Conservation (phyloP, 2,797 vertebrate species). For the Danio albolineatus region DNA sequence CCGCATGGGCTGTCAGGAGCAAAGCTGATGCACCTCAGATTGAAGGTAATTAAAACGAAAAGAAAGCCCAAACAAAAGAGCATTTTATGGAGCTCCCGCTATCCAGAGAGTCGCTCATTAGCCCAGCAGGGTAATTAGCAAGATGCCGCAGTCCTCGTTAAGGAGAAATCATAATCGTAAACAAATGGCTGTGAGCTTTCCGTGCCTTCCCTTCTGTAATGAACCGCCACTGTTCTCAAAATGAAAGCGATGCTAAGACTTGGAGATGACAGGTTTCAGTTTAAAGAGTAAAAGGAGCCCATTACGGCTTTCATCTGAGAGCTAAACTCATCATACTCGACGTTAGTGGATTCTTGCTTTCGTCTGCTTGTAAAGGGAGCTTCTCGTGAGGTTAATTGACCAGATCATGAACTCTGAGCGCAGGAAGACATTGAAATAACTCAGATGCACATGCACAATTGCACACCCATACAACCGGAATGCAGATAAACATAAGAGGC, state of each 20-base stretch:
- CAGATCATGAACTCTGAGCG: conserved; percentile 30
- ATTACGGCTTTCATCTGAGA: conserved; percentile 38
- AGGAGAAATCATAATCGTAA: conserved; percentile 79
- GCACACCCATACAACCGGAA: conserved; percentile 13
- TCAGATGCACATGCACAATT: conserved; percentile 29
- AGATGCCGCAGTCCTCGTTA: conserved; percentile 83
- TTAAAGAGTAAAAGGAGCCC: conserved; percentile 33
- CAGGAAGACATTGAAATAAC: conserved; percentile 30
- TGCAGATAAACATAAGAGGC: neutral
- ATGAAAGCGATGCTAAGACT: conserved; percentile 48
- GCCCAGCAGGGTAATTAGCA: conserved; percentile 84
- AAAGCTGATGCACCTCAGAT: conserved; percentile 70
- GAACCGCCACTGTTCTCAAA: conserved; percentile 74
- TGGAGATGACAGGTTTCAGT: conserved; percentile 34
- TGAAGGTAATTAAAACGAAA: conserved; percentile 77
- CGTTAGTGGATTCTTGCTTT: conserved; percentile 22
- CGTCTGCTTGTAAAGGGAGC: conserved; percentile 18
- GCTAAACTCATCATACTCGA: conserved; percentile 12
- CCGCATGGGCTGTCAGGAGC: conserved; percentile 52
- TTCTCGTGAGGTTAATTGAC: conserved; percentile 27
- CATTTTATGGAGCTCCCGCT: conserved; percentile 75
- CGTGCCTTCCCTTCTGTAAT: conserved; percentile 75
- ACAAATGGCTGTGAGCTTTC: conserved; percentile 80
- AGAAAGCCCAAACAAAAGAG: conserved; percentile 75
- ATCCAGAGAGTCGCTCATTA: conserved; percentile 82